Conservation (phyloP, 2,797 vertebrate species). For the Melanotaenia boesemani region DNA sequence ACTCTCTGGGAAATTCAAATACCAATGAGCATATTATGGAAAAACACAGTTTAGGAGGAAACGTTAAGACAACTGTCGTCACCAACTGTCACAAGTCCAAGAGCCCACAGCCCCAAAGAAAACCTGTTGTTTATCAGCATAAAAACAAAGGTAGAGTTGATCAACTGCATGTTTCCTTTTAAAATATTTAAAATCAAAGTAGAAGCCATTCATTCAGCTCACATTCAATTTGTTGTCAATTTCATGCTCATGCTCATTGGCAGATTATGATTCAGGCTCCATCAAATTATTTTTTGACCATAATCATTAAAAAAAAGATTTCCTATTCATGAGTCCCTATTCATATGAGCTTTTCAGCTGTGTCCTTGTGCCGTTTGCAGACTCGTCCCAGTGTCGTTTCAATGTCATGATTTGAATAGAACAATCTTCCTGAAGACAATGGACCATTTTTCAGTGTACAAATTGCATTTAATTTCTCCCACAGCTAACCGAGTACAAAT, state of each 20-base stretch:
- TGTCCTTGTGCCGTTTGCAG: conserved; percentile 54
- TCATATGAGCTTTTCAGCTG: conserved; percentile 33
- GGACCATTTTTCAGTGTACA: conserved; percentile 67
- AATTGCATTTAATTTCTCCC: conserved; percentile 69
- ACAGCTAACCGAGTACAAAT: conserved; percentile 55
- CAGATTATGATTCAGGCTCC: conserved; percentile 53
- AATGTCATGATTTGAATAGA: conserved; percentile 71
- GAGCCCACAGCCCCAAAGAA: conserved; percentile 36
- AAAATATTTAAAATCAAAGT: conserved; percentile 52
- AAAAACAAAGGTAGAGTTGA: conserved; percentile 58
- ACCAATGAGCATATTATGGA: conserved; percentile 78
- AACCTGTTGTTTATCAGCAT: conserved; percentile 61
- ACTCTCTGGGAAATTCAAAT: conserved; percentile 78
- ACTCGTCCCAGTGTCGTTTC: conserved; percentile 50
- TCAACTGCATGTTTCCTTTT: conserved; percentile 56
- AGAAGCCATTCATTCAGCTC: conserved; percentile 44
- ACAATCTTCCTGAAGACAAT: conserved; percentile 74
- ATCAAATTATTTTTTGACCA: conserved; percentile 30
- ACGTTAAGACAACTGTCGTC: conserved; percentile 35
- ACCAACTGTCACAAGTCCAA: conserved; percentile 26
- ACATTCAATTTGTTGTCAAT: conserved; percentile 52
- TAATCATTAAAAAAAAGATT: conserved; percentile 31
- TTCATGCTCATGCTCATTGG: conserved; percentile 40
- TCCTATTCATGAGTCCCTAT: conserved; percentile 31
- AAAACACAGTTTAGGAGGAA: conserved; percentile 61